These are phyloP conservation scores for Drosophila prolongata DNA, from an alignment of 2,888 invertebrate species.

Conservation along the genomic window DNA sequence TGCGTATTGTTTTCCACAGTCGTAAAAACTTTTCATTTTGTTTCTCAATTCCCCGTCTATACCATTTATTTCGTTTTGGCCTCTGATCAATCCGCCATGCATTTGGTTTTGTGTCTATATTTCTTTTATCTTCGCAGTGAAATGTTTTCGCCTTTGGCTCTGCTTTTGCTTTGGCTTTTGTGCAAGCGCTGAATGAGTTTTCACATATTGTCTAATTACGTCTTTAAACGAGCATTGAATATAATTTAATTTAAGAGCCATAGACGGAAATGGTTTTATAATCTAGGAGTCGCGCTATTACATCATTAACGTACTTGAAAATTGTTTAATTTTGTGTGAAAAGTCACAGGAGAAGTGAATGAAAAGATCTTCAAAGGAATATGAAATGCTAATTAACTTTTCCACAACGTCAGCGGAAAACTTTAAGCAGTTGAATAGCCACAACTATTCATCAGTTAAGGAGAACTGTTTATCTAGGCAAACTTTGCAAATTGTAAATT, in stretches of 20 bases:
- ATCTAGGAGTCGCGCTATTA: conserved; percentile 22
- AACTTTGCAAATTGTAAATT: conserved; percentile 1
- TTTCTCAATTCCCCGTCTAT: conserved; percentile 15
- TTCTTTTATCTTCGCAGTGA: conserved; percentile 10
- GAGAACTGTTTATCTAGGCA: conserved; percentile 23
- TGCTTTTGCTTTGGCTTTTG: conserved; percentile 18
- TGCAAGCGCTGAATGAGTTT: conserved; percentile 55
- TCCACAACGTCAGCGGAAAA: conserved; percentile 15
- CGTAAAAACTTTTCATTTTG: conserved; percentile 29
- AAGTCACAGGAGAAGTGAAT: background rate
- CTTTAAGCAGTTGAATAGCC: background rate
- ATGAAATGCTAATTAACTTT: conserved; percentile 24
- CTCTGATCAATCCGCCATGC: conserved; percentile 29
- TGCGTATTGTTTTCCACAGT: conserved; percentile 6
- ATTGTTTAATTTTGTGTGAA: conserved; percentile 24
- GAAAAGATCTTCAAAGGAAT: background rate
- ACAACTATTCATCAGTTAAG: background rate
- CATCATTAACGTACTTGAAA: conserved; percentile 24
- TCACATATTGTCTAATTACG: conserved; percentile 62
- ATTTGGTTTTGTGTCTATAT: conserved; percentile 18
- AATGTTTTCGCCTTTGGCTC: conserved; percentile 25
- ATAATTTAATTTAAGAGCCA: conserved; percentile 48
- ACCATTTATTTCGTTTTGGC: conserved; percentile 20
- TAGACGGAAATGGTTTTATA: conserved; percentile 52
- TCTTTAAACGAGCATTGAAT: conserved; percentile 40